phyloP scores from a whole-genome alignment of 2,888 invertebrate genomes.

The Aplocera efformata region DNA sequence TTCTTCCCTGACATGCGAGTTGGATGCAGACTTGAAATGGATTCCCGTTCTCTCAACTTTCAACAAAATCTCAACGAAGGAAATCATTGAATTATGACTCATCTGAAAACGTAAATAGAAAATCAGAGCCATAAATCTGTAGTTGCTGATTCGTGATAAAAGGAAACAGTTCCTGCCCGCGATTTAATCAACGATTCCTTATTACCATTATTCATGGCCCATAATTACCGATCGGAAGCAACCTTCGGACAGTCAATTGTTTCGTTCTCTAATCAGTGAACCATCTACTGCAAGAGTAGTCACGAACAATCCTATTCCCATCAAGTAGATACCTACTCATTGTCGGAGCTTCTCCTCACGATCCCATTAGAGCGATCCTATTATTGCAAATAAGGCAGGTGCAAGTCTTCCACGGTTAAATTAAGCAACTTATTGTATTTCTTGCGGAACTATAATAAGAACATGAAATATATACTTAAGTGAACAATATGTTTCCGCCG shows the following conservation, averaged over 20 bases:
- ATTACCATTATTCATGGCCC: constrained; percentile 9
- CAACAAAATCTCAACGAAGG: too few relatives aligned
- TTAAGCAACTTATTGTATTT: not conserved
- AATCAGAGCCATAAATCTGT: too few relatives aligned
- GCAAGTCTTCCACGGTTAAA: constrained; percentile 2
- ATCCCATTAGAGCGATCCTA: constrained; percentile 9
- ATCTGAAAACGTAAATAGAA: too few relatives aligned
- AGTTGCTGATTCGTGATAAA: constrained; percentile 9
- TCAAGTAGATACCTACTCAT: constrained; percentile 6
- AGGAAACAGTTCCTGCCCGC: constrained; percentile 9
- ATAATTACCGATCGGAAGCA: constrained; percentile 19
- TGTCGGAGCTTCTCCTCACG: constrained; percentile 21
- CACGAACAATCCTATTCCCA: constrained; percentile 25
- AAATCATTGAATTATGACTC: too few relatives aligned
- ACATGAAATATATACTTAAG: too few relatives aligned
- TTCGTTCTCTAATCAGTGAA: constrained; percentile 10
- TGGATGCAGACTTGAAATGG: too few relatives aligned
- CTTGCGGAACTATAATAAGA: too few relatives aligned
- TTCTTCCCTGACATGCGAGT: too few relatives aligned
- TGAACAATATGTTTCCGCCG: too few relatives aligned
- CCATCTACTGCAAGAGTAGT: constrained; percentile 18
- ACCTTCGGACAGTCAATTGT: constrained; percentile 24
- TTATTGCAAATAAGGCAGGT: constrained; percentile 14
- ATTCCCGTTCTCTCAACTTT: too few relatives aligned
- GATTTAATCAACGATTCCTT: constrained; percentile 5